Percentiles rank a stretch among this genome's conserved stretches.
Evolutionary conservation across 1,140 invertebrate genomes (phyloP).

Genomic region (Pogonomyrmex californicus): DNA sequence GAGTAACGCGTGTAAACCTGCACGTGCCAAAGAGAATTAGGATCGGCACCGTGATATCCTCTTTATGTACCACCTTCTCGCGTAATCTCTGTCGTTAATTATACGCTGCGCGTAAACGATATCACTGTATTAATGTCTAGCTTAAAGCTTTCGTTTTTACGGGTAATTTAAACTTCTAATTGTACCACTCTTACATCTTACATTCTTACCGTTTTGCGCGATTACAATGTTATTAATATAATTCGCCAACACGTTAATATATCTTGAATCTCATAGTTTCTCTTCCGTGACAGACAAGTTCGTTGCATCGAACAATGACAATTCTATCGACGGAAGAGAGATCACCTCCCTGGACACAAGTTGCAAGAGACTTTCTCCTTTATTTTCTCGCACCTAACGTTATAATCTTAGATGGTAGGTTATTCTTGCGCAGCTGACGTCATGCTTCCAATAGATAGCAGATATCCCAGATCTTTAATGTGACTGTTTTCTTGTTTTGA

Average conservation of each 20-base stretch:
- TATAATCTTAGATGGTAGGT: constrained; percentile 7
- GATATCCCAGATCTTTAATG: not conserved
- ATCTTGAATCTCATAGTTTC: not conserved
- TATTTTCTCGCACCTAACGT: constrained; percentile 19
- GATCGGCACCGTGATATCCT: not conserved
- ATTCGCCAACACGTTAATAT: too few species aligned
- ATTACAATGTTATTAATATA: not conserved
- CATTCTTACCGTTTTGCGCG: not conserved
- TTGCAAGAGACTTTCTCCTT: constrained; percentile 50
- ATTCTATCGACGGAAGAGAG: constrained; percentile 31
- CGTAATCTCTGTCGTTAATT: not conserved
- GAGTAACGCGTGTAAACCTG: not conserved
- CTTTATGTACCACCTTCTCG: not conserved
- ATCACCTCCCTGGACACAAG: constrained; percentile 20
- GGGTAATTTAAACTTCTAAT: constrained; percentile 16
- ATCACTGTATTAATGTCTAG: not conserved
- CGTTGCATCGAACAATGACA: not conserved
- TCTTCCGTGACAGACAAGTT: not conserved
- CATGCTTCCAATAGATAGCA: constrained; percentile 19
- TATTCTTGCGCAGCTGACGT: constrained; percentile 36
- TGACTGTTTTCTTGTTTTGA: constrained; percentile 8
- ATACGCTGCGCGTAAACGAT: not conserved
- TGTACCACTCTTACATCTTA: not conserved
- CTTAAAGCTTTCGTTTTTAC: not conserved
- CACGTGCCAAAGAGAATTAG: constrained; percentile 13